A percentile compares a stretch with the other conserved stretches of the same genome.
Evolutionary conservation across 2,888 invertebrate species (phyloP).

Genomic region (Melanostoma mellinum): DNA sequence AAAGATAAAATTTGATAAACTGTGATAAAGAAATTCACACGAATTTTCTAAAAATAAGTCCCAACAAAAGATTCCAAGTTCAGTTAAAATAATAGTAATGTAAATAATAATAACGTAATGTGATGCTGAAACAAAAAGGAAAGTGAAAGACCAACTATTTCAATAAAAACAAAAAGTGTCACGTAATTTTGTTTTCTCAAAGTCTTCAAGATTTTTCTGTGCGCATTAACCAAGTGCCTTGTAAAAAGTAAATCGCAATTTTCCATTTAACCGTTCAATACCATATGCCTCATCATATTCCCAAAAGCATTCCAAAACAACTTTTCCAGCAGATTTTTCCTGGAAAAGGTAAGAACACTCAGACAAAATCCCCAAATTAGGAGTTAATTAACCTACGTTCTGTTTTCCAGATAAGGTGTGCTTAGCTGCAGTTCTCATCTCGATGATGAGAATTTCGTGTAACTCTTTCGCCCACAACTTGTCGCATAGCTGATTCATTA

Average conservation of each 20-base stretch:
- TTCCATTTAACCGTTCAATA: no score
- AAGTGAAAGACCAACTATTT: background rate
- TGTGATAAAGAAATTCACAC: conserved; percentile 36
- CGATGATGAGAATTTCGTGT: background rate
- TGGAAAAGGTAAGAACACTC: conserved; percentile 25
- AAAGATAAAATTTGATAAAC: conserved; percentile 50
- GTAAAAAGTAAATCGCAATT: no score
- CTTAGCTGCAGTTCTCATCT: background rate
- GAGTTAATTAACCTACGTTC: background rate
- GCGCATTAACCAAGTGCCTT: conserved; percentile 13
- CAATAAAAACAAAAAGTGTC: conserved; percentile 44
- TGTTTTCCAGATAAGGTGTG: conserved; percentile 16
- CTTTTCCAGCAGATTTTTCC: background rate
- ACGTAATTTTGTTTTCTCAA: conserved; percentile 50
- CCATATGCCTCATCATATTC: background rate
- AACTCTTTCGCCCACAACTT: conserved; percentile 18
- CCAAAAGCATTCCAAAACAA: background rate
- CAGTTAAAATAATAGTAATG: no score
- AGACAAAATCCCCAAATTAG: background rate
- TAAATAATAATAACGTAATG: background rate
- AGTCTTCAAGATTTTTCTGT: background rate
- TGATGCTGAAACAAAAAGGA: background rate
- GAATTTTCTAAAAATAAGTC: conserved; percentile 18
- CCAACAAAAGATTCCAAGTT: background rate
- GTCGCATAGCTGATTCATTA: conserved; percentile 27